These are phyloP conservation scores for Plagodis pulveraria DNA, from an alignment of 2,888 invertebrate species.

Conservation along the genomic window DNA sequence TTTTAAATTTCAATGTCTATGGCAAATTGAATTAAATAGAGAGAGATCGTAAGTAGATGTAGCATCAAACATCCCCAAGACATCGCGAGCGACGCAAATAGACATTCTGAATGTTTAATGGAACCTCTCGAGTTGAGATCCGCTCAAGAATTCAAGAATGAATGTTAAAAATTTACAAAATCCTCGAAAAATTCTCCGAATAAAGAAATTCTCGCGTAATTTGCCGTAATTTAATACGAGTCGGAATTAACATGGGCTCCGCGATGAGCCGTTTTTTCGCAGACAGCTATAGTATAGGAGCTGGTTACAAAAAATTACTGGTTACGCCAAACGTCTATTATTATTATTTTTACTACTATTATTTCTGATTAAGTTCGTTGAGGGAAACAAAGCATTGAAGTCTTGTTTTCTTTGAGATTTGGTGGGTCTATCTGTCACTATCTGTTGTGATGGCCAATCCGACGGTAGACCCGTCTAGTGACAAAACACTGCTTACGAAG, in stretches of 20 bases:
- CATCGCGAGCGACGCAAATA: conserved; percentile 15
- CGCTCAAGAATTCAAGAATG: conserved; percentile 10
- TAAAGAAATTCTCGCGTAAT: conserved; percentile 16
- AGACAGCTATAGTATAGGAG: conserved; percentile 1
- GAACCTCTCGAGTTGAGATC: conserved; percentile 6
- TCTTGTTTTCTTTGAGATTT: no score
- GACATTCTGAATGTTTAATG: conserved; percentile 17
- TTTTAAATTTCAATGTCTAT: no score
- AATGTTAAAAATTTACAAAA: conserved; percentile 1
- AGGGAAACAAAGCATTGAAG: no score
- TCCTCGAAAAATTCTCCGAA: conserved; percentile 8
- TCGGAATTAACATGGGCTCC: conserved; percentile 16
- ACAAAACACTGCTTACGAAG: no score
- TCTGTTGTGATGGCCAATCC: no score
- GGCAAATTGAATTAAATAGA: background rate
- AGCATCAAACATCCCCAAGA: background rate
- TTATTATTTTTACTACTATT: no score
- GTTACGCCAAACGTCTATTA: no score
- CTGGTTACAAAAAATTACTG: no score
- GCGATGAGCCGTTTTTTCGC: conserved; percentile 16
- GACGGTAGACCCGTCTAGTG: no score
- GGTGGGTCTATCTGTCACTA: no score
- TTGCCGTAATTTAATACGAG: conserved; percentile 21
- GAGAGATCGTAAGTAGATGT: background rate
- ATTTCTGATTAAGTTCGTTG: no score